These are phyloP conservation scores for Hipposideros larvatus DNA, from an alignment of 2,797 vertebrate species.

Conservation along the genomic window DNA sequence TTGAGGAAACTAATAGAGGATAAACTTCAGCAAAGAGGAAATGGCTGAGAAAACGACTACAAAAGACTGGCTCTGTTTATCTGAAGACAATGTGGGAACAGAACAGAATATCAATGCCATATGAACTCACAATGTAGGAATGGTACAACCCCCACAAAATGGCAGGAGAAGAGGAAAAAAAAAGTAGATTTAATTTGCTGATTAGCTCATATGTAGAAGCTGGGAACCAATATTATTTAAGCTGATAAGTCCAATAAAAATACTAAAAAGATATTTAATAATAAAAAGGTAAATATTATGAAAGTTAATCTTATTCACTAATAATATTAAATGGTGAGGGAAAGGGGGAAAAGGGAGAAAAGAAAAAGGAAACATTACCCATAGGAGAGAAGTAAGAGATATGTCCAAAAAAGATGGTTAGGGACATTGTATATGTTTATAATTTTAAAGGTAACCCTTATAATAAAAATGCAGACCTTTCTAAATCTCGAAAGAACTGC, in stretches of 20 bases:
- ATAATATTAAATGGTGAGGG: background rate
- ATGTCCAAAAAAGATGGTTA: background rate
- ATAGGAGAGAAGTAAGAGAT: background rate
- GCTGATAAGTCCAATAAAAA: background rate
- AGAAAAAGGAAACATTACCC: background rate
- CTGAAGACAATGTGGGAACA: background rate
- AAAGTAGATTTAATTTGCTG: background rate
- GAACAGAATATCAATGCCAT: background rate
- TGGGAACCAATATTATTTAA: background rate
- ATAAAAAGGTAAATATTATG: conserved; percentile 1
- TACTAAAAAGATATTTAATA: conserved; percentile 6
- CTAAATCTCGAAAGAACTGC: background rate
- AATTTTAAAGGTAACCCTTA: conserved; percentile 20
- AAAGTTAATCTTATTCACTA: background rate
- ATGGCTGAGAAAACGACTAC: background rate
- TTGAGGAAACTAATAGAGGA: conserved; percentile 23
- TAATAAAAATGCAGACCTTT: conserved; percentile 25
- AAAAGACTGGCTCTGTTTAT: background rate
- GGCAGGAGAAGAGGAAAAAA: background rate
- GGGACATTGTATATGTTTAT: background rate
- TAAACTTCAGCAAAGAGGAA: conserved; percentile 38
- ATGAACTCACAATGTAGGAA: background rate
- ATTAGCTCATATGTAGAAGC: background rate
- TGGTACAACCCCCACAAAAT: background rate
- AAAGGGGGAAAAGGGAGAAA: background rate